These are phyloP conservation scores for Oostethus manadensis DNA, from an alignment of 2,113 vertebrate genomes.

Conservation along the genomic window DNA sequence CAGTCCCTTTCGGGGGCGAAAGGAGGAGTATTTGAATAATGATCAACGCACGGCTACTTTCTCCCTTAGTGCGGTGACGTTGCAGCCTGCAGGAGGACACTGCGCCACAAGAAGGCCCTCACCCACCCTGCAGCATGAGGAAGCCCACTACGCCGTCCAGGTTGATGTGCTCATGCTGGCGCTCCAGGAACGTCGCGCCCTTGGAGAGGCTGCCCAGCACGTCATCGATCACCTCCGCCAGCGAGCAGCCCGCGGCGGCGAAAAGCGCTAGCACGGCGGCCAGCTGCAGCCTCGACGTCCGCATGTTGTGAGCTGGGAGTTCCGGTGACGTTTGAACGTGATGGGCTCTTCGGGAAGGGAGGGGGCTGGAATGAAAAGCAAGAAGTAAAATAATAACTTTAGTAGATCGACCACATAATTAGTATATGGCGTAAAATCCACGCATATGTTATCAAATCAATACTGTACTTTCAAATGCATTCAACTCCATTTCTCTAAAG, in stretches of 20 bases:
- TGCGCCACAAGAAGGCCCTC: not conserved
- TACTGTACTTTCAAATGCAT: not conserved
- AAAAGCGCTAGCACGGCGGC: conserved; percentile 42
- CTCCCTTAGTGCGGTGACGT: not conserved
- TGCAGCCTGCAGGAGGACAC: not conserved
- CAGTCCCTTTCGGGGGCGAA: too few relatives aligned
- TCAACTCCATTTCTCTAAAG: not conserved
- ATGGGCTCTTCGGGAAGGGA: not conserved
- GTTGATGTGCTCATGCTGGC: conserved; percentile 72
- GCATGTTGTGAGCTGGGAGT: conserved; percentile 37
- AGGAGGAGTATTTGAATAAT: too few relatives aligned
- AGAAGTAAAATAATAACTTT: not conserved
- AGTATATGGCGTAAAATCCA: too few relatives aligned
- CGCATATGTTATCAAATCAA: too few relatives aligned
- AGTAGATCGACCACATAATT: too few relatives aligned
- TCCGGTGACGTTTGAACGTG: not conserved
- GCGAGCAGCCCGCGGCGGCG: conserved; percentile 37
- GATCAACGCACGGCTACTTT: not conserved
- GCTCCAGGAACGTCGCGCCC: conserved; percentile 72
- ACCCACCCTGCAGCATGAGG: conserved; percentile 74
- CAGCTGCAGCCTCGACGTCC: conserved; percentile 29
- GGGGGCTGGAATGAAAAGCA: not conserved
- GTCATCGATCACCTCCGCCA: conserved; percentile 63
- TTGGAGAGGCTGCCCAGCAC: conserved; percentile 71
- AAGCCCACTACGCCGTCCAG: conserved; percentile 79